Evolutionary conservation across 2,888 invertebrate species (phyloP), one percentile per base, ranked within the genome.

Genomic region (Phortica okadai): DNA sequence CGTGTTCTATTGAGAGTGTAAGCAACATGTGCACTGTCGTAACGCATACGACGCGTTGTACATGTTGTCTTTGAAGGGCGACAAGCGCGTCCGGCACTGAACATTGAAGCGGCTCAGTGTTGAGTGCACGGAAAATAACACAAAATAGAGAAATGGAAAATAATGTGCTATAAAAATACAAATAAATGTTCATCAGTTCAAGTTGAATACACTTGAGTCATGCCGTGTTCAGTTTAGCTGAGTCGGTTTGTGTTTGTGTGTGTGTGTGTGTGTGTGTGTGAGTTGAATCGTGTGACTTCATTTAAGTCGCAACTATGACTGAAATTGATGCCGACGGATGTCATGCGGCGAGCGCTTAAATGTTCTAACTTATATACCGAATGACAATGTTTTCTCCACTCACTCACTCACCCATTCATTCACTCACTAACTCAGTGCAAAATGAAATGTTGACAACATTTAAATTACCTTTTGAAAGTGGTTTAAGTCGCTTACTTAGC

Each of bases 401-500:
- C 33, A 33, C 33, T 33, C 33, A 33, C 1, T 3, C 33, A 33
- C 33, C 3, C 33, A n/a, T n/a, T n/a, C n/a, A n/a, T n/a, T n/a
- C n/a, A n/a, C n/a, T n/a, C n/a, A n/a, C n/a, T n/a, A n/a, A 33
- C 33, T 33, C 33, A 33, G 33, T 8, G 50, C 50, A 72, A 72
- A 54, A 72, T 72, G 78, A 82, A 82, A 88, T 82, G 86, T 84
- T 87, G 88, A 82, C 85, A 88, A 83, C 87, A 88, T 89, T 88
- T 88, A 88, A 88, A 89, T 88, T 83, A 89, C 87, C 84, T 89
- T 33, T 84, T 86, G 25, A 89, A 88, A 88, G 88, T 88, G 84
- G 82, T 83, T 82, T 82, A 84, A 58, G 77, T 74, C 58, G 74
- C 76, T 78, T 72, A 72, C 70, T 56, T 72, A 72, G 33, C 70